Percentiles rank a stretch among this genome's conserved stretches.
Evolutionary conservation across 1,140 invertebrate genomes (phyloP).

Genomic region (Copidosoma floridanum): DNA sequence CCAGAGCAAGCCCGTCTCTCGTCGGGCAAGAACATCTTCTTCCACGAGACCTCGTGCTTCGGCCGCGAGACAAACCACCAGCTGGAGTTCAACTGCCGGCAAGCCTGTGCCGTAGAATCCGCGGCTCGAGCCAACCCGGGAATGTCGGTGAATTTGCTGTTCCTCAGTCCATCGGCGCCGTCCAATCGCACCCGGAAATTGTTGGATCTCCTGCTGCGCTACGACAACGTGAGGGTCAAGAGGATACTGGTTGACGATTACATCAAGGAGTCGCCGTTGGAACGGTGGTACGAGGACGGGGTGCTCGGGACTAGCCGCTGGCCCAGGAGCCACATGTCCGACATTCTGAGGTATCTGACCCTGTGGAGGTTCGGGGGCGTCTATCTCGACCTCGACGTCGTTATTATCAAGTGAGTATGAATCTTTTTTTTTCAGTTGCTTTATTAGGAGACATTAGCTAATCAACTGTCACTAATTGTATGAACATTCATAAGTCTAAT

Average conservation of each 20-base stretch:
- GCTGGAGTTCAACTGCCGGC: constrained; percentile 44
- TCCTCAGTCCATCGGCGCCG: constrained; percentile 54
- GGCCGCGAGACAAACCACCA: constrained; percentile 45
- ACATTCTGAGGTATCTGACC: constrained; percentile 69
- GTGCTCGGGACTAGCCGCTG: constrained; percentile 59
- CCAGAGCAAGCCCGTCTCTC: not conserved
- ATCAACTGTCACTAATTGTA: no score
- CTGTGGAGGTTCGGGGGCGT: constrained; percentile 77
- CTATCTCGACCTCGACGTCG: constrained; percentile 75
- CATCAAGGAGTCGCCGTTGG: constrained; percentile 61
- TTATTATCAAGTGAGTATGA: constrained; percentile 62
- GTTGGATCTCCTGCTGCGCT: constrained; percentile 51
- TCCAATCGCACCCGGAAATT: constrained; percentile 43
- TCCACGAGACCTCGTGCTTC: constrained; percentile 61
- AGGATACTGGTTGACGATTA: constrained; percentile 54
- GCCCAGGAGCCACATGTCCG: constrained; percentile 62
- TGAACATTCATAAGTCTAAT: no score
- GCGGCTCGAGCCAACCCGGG: constrained; percentile 63
- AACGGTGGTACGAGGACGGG: constrained; percentile 60
- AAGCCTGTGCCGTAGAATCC: constrained; percentile 69
- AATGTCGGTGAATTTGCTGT: constrained; percentile 59
- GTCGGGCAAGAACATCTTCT: constrained; percentile 59
- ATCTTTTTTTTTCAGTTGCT: no score
- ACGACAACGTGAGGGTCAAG: constrained; percentile 61
- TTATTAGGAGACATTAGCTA: no score